These are phyloP conservation scores for Ailurus styani DNA, from an alignment of 2,113 vertebrate species.

Conservation along the genomic window DNA sequence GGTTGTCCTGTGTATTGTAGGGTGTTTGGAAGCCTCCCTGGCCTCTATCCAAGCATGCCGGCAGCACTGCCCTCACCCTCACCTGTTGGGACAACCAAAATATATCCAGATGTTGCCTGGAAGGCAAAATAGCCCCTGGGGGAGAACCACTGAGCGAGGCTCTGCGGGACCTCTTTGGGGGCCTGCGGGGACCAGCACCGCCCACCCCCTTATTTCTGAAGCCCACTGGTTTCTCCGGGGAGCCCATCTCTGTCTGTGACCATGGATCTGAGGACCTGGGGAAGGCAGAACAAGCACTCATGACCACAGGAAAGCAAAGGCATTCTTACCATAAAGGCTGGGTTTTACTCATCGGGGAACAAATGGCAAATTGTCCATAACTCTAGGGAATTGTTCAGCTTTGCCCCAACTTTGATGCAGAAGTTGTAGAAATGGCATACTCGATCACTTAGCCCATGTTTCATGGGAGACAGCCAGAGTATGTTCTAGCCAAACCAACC, in stretches of 20 bases:
- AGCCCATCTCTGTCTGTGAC: not conserved
- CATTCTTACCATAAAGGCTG: rapidly evolving
- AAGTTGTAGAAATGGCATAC: rapidly evolving
- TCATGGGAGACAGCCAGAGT: not conserved
- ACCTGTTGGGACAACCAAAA: not conserved
- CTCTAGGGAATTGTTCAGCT: not conserved
- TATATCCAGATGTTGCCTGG: not conserved
- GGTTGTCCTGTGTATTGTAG: not conserved
- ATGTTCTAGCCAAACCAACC: not conserved
- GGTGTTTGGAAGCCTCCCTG: not conserved
- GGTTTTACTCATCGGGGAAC: not conserved
- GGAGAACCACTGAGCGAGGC: not conserved
- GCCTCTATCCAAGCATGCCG: not conserved
- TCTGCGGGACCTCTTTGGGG: rapidly evolving
- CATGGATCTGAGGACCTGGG: rapidly evolving
- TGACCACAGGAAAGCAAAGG: not conserved
- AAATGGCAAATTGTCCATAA: rapidly evolving
- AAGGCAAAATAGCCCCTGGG: not conserved
- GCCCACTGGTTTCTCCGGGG: not conserved
- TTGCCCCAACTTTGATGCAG: rapidly evolving
- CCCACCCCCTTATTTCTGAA: not conserved
- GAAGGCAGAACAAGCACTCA: rapidly evolving
- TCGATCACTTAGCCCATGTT: not conserved
- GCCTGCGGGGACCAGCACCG: rapidly evolving
- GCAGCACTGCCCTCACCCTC: rapidly evolving